phyloP scores from a whole-genome alignment of 2,113 vertebrate species.

The Alouatta palliata region DNA sequence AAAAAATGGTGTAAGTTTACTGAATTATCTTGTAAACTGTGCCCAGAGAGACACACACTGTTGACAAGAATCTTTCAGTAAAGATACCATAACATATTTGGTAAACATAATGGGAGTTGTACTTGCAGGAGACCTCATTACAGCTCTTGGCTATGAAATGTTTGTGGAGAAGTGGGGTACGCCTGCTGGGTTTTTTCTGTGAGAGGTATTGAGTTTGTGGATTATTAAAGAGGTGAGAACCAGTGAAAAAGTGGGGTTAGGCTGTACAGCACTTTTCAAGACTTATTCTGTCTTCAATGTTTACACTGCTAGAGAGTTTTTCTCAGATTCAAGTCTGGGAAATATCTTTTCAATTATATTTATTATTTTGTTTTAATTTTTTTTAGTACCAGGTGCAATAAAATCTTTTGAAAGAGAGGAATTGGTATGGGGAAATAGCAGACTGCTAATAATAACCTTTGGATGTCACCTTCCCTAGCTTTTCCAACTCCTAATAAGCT shows the following conservation, averaged over 20 bases:
- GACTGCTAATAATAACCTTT: slow-evolving; percentile 19
- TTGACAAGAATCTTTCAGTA: slow-evolving; percentile 51
- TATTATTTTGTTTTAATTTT: neutral
- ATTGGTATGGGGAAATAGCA: neutral
- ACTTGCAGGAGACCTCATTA: slow-evolving; percentile 72
- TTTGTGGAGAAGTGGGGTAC: slow-evolving; percentile 64
- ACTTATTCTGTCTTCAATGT: slow-evolving; percentile 39
- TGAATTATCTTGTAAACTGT: slow-evolving; percentile 50
- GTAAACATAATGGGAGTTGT: slow-evolving; percentile 32
- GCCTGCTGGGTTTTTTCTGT: slow-evolving; percentile 73
- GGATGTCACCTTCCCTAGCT: neutral
- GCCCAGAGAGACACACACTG: slow-evolving; percentile 53
- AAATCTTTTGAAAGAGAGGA: neutral
- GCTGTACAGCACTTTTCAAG: slow-evolving; percentile 60
- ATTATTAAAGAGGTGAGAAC: slow-evolving; percentile 78
- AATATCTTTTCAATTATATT: neutral
- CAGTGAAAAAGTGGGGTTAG: slow-evolving; percentile 68
- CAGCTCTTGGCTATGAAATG: slow-evolving; percentile 71
- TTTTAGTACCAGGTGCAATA: neutral
- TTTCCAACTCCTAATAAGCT: slow-evolving; percentile 6
- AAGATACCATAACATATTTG: slow-evolving; percentile 54
- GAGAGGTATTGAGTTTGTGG: slow-evolving; percentile 68
- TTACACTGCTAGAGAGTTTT: slow-evolving; percentile 16
- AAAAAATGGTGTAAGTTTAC: slow-evolving; percentile 43
- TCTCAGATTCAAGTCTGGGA: neutral